Percentiles rank a stretch among this genome's conserved stretches.
Evolutionary conservation across 92 coral and sea anemone genomes (phyloP).

Genomic region (Plumapathes pennacea): DNA sequence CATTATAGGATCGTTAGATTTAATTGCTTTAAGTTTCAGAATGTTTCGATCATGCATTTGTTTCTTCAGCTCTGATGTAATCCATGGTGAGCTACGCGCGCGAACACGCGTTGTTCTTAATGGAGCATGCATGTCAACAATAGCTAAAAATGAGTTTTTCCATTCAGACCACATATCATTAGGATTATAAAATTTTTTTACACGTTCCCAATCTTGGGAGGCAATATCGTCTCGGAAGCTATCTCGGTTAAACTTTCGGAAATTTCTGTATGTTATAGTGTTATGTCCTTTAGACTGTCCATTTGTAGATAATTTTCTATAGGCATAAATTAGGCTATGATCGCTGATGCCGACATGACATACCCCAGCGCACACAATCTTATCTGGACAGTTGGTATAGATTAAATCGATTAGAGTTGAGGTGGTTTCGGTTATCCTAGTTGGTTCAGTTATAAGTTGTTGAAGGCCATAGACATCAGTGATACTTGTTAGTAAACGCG

Average conservation of each 20-base stretch:
- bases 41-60: constrained; percentile 43
- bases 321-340: constrained; percentile 43
- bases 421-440: constrained; percentile 26
- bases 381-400: constrained; percentile 43
- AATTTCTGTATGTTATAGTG: constrained; percentile 14
- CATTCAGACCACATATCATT: constrained; percentile 50
- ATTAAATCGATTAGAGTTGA: constrained; percentile 43
- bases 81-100: constrained; percentile 60
- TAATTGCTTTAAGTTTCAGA: constrained; percentile 32
- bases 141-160: constrained; percentile 17
- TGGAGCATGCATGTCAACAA: constrained; percentile 33
- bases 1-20: constrained; percentile 9
- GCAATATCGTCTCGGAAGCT: constrained; percentile 26
- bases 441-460: constrained; percentile 48
- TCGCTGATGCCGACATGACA: constrained; percentile 42
- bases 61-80: constrained; percentile 35
- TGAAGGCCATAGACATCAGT: constrained; percentile 44
- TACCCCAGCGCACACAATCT: constrained; percentile 50
- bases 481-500: constrained; percentile 22
- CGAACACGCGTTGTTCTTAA: constrained; percentile 26
- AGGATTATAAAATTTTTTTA: constrained; percentile 27
- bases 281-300: constrained; percentile 7
- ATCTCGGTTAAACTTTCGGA: constrained; percentile 16
- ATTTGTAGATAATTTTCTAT: constrained; percentile 20
- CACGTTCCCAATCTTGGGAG: constrained; percentile 42